Evolutionary conservation across 1,140 invertebrate species (phyloP), one percentile per base, ranked within the genome.

Genomic region (Aphelenchoides fujianensis): DNA sequence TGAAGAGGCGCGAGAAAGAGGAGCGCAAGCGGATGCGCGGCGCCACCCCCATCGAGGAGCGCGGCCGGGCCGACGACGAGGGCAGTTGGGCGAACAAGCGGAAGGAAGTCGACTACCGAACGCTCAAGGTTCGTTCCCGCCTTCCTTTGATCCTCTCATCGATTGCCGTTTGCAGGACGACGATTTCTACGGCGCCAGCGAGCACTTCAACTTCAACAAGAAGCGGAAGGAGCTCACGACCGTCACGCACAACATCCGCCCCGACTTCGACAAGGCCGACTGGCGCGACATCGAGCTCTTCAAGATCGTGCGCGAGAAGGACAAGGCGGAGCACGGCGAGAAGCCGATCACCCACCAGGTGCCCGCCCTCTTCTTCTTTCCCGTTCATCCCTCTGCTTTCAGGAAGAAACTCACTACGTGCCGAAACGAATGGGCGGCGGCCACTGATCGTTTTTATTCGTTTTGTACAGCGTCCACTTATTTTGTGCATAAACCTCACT

Each of bases 271-370:
- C 36, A 83, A 83, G 57, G 81, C 82, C 23, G 81, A 83, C 41
- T 84, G 82, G 82, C 73, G 82, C 31, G 81, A 84, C 52, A 83
- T 84, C 57, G 81, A 83, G 67, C 62, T 83, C n/a, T 83, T 82
- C 79, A 83, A 83, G 62, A 69, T 76, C 23, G 70, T 80, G 9
- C 75, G 80, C 54, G 81, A 83, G 54, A 41, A 75, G 30, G 82
- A 83, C 3, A 81, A 77, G 32, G 76, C 75, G 1, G 72, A 81
- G 48, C 31, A 78, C 70, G 68, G 72, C 35, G 53, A 52, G 34
- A 57, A 79, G 53, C 67, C 79, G 68, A 66, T 71, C 55, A 48
- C 27, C 16, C 54, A 23, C 63, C 19, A 61, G 27, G 57, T n/a
- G n/a, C n/a, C n/a, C n/a, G n/a, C n/a, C n/a, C n/a, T n/a, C n/a